Base-by-base conservation (phyloP, 2,113 vertebrate genomes). In the Nymphicus hollandicus region DNA sequence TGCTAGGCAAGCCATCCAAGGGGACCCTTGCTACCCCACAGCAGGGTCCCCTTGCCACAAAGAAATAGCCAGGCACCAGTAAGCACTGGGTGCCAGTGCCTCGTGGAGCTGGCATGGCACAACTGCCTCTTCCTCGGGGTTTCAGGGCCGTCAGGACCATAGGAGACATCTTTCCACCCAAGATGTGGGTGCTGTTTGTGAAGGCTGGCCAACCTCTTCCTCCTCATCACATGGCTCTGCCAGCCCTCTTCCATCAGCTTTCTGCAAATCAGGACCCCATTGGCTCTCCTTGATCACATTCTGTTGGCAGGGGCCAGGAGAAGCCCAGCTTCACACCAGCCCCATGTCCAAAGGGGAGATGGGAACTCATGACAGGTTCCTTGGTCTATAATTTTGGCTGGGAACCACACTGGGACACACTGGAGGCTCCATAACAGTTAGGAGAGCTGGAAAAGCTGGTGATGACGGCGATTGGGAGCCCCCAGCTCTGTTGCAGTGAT, bases 231-330 rank as follows among this genome's bases (percentile, higher is more conserved):
- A 1, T 31, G 44, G 17, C n/a, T 73, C 46, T 50, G 15, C 17
- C 46, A 56, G 39, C 16, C 33, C 29, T 13, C 52, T 15, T 46
- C 15, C 35, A 39, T 35, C 1, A 4, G 7, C 15, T 86, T 44
- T n/a, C 19, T 56, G 49, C 41, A 37, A 52, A 69, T 13, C 1
- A 2, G 49, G n/a, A 58, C 6, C 2, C 7, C 6, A 5, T 25
- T 10, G 11, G 2, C 10, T 86, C 41, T 23, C 9, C n/a, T 58
- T 5, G 2, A 25, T 28, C 63, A 41, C 0, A 0, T 0, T 56
- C 35, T 7, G 3, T 56, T 72, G 49, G 20, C 33, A 43, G 28
- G 10, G n/a, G 15, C 18, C 29, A 17, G 80, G 11, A 44, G 46
- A 78, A 80, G 4, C 46, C 31, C 64, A 74, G 17, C 37, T 80